phyloP scores from a whole-genome alignment of 2,888 invertebrate species.

The Heliconius aoede region DNA sequence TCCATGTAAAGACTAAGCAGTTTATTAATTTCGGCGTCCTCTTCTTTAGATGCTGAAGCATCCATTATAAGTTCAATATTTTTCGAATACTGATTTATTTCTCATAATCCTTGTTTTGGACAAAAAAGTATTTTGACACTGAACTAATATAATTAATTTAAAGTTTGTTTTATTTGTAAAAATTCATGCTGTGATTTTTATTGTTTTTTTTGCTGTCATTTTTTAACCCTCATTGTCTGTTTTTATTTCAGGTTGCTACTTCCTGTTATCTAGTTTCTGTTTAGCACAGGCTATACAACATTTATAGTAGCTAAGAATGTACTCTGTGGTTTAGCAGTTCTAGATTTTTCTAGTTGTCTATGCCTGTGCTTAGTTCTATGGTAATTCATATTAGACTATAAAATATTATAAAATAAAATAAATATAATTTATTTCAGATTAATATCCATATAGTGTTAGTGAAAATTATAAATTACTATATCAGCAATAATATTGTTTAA shows the following conservation, averaged over 20 bases:
- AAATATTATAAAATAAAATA: no score
- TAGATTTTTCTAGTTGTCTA: conserved; percentile 16
- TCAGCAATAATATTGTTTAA: no score
- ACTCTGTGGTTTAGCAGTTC: no score
- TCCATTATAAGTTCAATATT: conserved; percentile 63
- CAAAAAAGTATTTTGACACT: conserved; percentile 12
- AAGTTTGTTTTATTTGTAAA: conserved; percentile 16
- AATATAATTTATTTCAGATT: no score
- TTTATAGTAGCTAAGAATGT: no score
- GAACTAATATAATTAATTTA: conserved; percentile 15
- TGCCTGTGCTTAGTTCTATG: background rate
- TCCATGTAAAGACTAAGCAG: conserved; percentile 61
- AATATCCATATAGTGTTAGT: no score
- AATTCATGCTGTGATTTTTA: conserved; percentile 28
- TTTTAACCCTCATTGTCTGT: conserved; percentile 18
- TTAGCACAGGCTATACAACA: no score
- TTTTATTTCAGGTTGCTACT: conserved; percentile 12
- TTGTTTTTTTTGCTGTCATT: conserved; percentile 24
- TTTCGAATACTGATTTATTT: conserved; percentile 17
- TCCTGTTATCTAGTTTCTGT: conserved; percentile 19
- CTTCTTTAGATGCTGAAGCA: conserved; percentile 67
- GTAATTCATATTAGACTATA: no score
- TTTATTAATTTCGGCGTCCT: conserved; percentile 59
- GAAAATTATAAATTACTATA: no score
- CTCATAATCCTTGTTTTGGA: conserved; percentile 30